A percentile compares a stretch with the other conserved stretches of the same genome.
These are phyloP conservation scores for Athene noctua DNA, from an alignment of 2,113 vertebrate species.

Conservation along the genomic window DNA sequence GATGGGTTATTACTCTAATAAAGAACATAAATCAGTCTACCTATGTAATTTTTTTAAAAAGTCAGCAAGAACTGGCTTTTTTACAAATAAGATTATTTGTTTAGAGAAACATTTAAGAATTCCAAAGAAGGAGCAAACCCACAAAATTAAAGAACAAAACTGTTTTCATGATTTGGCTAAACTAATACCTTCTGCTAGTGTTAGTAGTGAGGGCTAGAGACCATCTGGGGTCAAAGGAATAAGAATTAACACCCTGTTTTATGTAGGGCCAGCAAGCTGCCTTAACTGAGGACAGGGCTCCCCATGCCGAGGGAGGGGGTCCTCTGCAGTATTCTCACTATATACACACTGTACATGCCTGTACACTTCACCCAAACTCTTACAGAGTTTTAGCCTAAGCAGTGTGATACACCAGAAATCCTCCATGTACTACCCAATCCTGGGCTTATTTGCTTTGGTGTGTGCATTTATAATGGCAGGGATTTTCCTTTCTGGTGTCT, in stretches of 20 bases:
- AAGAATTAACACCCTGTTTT: background rate
- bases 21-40: conserved; percentile 35
- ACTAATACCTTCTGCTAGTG: background rate
- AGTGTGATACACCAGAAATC: background rate
- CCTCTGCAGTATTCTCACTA: background rate
- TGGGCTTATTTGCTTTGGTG: background rate
- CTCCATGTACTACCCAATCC: background rate
- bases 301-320: background rate
- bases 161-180: background rate
- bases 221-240: background rate
- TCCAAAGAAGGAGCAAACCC: background rate
- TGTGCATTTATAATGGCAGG: background rate
- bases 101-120: conserved; percentile 9
- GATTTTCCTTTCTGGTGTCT: background rate
- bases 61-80: background rate
- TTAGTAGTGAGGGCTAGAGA: background rate
- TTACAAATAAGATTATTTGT: background rate
- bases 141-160: background rate
- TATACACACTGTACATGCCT: background rate
- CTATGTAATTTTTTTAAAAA: background rate
- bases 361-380: background rate
- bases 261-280: background rate
- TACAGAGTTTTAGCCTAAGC: background rate
- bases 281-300: background rate
- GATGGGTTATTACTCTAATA: conserved; percentile 47